Conservation (phyloP, 2,797 vertebrate genomes). For the Sebastes cheni region DNA sequence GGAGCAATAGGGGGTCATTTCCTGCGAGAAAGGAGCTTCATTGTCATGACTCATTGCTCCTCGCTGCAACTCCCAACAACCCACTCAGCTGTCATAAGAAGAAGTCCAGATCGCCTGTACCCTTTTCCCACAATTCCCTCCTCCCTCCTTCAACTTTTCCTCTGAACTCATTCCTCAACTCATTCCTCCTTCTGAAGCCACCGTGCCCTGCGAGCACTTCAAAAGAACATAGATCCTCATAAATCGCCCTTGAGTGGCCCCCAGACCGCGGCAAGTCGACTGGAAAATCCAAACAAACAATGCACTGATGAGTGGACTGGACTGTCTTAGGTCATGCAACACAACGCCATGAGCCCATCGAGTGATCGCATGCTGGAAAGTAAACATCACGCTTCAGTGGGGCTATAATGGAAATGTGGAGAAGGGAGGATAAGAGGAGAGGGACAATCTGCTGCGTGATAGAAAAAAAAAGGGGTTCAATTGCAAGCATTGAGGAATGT, state of each 20-base stretch:
- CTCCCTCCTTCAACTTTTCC: slow-evolving; percentile 10
- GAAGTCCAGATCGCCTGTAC: slow-evolving; percentile 33
- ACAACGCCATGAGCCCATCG: not conserved
- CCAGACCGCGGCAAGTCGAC: slow-evolving; percentile 38
- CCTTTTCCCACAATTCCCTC: slow-evolving; percentile 5
- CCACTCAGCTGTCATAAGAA: slow-evolving; percentile 25
- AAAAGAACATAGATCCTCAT: slow-evolving; percentile 55
- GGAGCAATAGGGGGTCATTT: slow-evolving; percentile 62
- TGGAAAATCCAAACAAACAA: slow-evolving; percentile 75
- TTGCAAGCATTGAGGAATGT: slow-evolving; percentile 62
- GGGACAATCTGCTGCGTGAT: not conserved
- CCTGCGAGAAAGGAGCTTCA: slow-evolving; percentile 50
- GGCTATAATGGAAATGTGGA: slow-evolving; percentile 21
- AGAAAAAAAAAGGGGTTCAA: slow-evolving; percentile 9
- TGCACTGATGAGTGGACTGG: slow-evolving; percentile 36
- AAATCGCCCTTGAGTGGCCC: slow-evolving; percentile 43
- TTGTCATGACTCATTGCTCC: slow-evolving; percentile 42
- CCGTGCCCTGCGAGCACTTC: slow-evolving; percentile 31
- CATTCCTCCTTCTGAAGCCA: slow-evolving; percentile 54
- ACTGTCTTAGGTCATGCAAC: slow-evolving; percentile 54
- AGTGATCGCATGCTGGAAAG: slow-evolving; percentile 52
- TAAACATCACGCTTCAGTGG: slow-evolving; percentile 48
- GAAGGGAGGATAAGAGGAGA: not conserved
- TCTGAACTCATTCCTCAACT: slow-evolving; percentile 48
- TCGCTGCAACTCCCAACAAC: slow-evolving; percentile 21